Evolutionary conservation across 2,888 invertebrate genomes (phyloP).

Genomic region (Taenaris catops): DNA sequence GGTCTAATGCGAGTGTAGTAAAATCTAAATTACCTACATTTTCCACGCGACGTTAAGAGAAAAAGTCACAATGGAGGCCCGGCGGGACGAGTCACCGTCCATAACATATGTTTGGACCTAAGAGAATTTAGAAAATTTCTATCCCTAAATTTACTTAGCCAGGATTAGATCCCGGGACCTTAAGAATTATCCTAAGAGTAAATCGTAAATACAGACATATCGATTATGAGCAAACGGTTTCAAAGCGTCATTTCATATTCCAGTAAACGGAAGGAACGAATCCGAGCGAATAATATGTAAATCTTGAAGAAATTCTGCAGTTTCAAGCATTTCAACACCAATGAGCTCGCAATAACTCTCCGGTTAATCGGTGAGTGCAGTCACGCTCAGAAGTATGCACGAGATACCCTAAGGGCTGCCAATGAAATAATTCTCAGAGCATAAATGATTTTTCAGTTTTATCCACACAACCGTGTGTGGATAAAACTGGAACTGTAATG

Average conservation of each 20-base stretch:
- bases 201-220: too few species aligned
- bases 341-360: constrained; percentile 43
- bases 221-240: too few species aligned
- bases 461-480: too few species aligned
- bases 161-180: too few species aligned
- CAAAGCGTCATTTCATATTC: too few species aligned
- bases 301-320: constrained; percentile 6
- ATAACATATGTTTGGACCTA: too few species aligned
- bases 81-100: constrained; percentile 49
- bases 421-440: constrained; percentile 7
- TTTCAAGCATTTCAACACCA: constrained; percentile 15
- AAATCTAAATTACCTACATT: constrained; percentile 44
- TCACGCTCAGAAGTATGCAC: constrained; percentile 30
- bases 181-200: too few species aligned
- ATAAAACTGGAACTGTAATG: too few species aligned
- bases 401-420: constrained; percentile 21
- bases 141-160: too few species aligned
- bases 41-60: constrained; percentile 34
- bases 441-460: too few species aligned
- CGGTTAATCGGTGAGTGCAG: constrained; percentile 40
- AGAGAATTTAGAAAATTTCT: too few species aligned
- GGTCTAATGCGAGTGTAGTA: constrained; percentile 40
- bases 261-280: too few species aligned
- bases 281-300: constrained; percentile 5
- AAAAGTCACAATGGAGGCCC: constrained; percentile 33